Evolutionary conservation across 2,888 invertebrate genomes (phyloP).

Genomic region (Epinotia brunnichana): DNA sequence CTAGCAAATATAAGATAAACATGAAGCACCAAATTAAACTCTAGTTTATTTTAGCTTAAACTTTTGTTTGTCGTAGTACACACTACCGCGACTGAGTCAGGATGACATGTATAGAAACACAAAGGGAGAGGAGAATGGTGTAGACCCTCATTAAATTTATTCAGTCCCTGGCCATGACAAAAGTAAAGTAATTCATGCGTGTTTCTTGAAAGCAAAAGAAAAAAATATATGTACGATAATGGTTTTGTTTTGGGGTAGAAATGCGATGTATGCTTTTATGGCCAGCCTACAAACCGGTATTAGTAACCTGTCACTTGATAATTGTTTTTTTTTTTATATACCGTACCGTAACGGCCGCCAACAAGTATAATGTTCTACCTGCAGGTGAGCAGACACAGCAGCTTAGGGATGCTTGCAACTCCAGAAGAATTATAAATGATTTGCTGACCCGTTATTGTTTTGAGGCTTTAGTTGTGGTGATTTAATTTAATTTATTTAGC

Average conservation of each 20-base stretch:
- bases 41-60: conserved; percentile 28
- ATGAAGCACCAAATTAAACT: conserved; percentile 14
- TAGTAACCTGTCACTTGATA: too few relatives aligned
- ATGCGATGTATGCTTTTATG: conserved; percentile 11
- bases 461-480: too few relatives aligned
- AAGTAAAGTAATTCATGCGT: conserved; percentile 77
- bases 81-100: conserved; percentile 61
- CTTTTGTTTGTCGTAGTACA: conserved; percentile 29
- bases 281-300: conserved; percentile 4
- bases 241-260: conserved; percentile 27
- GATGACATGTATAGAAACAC: conserved; percentile 64
- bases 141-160: conserved; percentile 77
- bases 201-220: conserved; percentile 73
- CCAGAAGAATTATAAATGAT: too few relatives aligned
- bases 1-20: conserved; percentile 1
- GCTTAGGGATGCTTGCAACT: too few relatives aligned
- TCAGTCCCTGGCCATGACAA: conserved; percentile 67
- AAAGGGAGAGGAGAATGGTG: conserved; percentile 73
- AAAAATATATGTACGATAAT: conserved; percentile 62
- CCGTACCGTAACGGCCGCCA: too few relatives aligned
- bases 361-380: too few relatives aligned
- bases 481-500: too few relatives aligned
- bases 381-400: too few relatives aligned
- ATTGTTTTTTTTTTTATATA: too few relatives aligned
- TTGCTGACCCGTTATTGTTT: too few relatives aligned